Evolutionary conservation across 2,797 vertebrate genomes (phyloP), one percentile per base, ranked within the genome.

Genomic region (Poecilia wingei): DNA sequence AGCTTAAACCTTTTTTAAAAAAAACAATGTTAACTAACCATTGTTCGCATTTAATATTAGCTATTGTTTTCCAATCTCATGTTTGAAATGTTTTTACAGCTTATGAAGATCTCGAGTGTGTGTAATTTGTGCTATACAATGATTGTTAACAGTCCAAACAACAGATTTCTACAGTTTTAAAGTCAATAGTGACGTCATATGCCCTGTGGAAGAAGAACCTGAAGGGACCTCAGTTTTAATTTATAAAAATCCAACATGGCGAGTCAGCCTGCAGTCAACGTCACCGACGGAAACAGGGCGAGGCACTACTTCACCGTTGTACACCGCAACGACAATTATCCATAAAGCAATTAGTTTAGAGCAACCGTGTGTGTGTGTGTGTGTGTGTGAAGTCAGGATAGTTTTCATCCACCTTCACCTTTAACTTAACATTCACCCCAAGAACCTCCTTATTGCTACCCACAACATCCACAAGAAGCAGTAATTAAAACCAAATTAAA

Each of bases 271-370:
- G 76, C 33, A 25, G 53, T 4, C 25, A 39, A 74, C 80, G 53
- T 75, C 76, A 71, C 55, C 0, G 55, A 53, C 57, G 14, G 57
- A 71, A 76, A 36, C 16, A 59, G 81, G 81, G 77, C 74, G 77
- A 83, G 74, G 81, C 81, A 28, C 25, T 39, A 20, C 0, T 0
- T 12, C 16, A 28, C 36, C 14, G 43, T 28, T 72, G 6, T 20
- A 72, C 14, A 6, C 71, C 8, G 31, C 12, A 51, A 25, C 46
- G 20, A 73, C 0, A 3, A 39, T 10, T 36, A 33, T 31, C 14
- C 28, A 61, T 8, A 6, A 36, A 64, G 3, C 14, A 61, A 61
- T 16, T 25, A 20, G 59, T 64, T 61, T 18, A 64, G 14, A 33
- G 31, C 31, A 9, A 20, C 31, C 14, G 59, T 33, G 31, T 18